Percentiles rank a stretch among this genome's conserved stretches.
Conservation (phyloP, 2,797 vertebrate species). For the Hippocampus kuda region DNA sequence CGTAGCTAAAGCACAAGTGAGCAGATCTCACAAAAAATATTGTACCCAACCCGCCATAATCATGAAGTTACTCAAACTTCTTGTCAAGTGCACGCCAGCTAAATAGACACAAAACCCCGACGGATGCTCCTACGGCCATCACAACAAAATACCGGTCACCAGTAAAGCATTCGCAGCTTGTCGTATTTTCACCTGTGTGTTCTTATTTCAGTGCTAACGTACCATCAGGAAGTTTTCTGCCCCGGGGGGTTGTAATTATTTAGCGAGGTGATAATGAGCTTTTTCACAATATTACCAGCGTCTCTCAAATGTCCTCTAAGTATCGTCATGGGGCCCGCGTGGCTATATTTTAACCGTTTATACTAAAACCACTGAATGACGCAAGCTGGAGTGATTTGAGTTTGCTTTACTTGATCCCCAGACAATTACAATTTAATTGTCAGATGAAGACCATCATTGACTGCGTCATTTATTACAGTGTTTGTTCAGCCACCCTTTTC, state of each 20-base stretch:
- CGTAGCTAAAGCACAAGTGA: background rate
- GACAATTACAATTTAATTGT: constrained; percentile 81
- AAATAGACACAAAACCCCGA: background rate
- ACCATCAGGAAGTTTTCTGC: constrained; percentile 9
- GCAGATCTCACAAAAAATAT: too few species aligned
- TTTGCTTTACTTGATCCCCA: constrained; percentile 70
- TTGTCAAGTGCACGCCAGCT: background rate
- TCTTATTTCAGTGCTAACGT: background rate
- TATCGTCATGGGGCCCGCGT: constrained; percentile 53
- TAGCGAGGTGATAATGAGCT: constrained; percentile 37
- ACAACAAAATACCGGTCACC: background rate
- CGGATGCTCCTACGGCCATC: background rate
- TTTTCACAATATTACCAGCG: constrained; percentile 40
- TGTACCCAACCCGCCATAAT: too few species aligned
- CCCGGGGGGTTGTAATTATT: constrained; percentile 27
- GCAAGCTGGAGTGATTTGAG: constrained; percentile 70
- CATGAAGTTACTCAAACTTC: background rate
- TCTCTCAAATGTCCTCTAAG: constrained; percentile 58
- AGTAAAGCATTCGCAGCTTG: background rate
- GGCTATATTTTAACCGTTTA: constrained; percentile 70
- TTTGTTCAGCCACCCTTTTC: constrained; percentile 68
- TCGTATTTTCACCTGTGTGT: background rate
- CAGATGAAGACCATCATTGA: constrained; percentile 80
- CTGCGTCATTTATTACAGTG: constrained; percentile 81
- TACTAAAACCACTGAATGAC: constrained; percentile 73